phyloP scores from a whole-genome alignment of 2,113 vertebrate genomes.

The Pelobates fuscus region DNA sequence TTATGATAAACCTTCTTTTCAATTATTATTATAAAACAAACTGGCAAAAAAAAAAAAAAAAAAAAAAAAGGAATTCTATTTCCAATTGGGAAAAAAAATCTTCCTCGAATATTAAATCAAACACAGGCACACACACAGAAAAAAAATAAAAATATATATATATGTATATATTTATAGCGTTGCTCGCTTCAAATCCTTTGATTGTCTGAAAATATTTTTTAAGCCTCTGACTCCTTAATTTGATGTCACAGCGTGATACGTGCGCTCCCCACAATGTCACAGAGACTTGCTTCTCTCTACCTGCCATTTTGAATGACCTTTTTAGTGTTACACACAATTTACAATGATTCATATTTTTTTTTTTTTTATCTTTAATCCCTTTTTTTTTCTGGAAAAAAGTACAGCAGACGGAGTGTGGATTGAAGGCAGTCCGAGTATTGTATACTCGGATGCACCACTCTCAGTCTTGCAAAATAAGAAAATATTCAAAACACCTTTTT shows the following conservation, averaged over 20 bases:
- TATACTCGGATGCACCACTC: slow-evolving; percentile 65
- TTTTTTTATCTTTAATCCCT: slow-evolving; percentile 60
- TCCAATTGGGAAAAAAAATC: not conserved
- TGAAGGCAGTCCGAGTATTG: slow-evolving; percentile 73
- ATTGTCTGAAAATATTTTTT: slow-evolving; percentile 79
- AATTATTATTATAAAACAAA: slow-evolving; percentile 76
- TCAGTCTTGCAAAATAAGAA: slow-evolving; percentile 78
- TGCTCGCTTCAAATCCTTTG: slow-evolving; percentile 58
- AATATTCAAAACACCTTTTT: slow-evolving; percentile 84
- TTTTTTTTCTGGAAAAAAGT: slow-evolving; percentile 60
- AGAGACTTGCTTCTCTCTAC: too few relatives aligned
- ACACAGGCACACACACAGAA: slow-evolving; percentile 38
- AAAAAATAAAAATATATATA: not conserved
- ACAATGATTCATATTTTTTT: slow-evolving; percentile 65
- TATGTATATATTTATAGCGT: not conserved
- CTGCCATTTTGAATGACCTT: slow-evolving; percentile 65
- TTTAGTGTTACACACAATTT: slow-evolving; percentile 79
- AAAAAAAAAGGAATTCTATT: not conserved
- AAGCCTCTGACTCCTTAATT: slow-evolving; percentile 62
- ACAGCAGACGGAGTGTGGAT: slow-evolving; percentile 52
- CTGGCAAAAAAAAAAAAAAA: slow-evolving; percentile 9
- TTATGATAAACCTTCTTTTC: slow-evolving; percentile 63
- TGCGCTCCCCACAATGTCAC: not conserved
- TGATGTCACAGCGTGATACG: not conserved
- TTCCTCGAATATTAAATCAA: not conserved